These are phyloP conservation scores for Trachops cirrhosus DNA, from an alignment of 2,797 vertebrate genomes.

Conservation along the genomic window DNA sequence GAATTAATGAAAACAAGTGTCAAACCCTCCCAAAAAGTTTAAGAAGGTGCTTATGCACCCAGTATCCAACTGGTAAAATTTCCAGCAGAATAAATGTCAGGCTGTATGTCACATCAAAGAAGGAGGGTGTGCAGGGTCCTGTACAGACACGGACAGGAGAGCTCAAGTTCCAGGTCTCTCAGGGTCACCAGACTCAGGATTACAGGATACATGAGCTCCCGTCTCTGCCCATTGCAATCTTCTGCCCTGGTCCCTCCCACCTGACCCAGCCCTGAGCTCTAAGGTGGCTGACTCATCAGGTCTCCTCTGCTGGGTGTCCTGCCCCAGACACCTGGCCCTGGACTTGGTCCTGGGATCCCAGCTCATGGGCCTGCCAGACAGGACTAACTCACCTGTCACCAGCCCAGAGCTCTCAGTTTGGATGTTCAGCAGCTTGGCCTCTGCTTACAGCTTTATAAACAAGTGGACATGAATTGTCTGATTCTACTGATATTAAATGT, in stretches of 20 bases:
- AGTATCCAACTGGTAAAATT: neutral
- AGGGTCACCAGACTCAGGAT: neutral
- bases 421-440: neutral
- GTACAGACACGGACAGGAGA: neutral
- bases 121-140: neutral
- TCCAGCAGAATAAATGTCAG: neutral
- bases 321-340: neutral
- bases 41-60: neutral
- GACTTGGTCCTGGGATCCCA: neutral
- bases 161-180: neutral
- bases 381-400: neutral
- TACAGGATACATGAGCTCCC: neutral
- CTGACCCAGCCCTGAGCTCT: neutral
- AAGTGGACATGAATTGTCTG: neutral
- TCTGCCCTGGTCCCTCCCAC: neutral
- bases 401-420: neutral
- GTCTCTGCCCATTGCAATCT: neutral
- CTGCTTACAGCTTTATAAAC: neutral
- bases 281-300: neutral
- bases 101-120: neutral
- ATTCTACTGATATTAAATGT: neutral
- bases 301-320: neutral
- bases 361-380: neutral
- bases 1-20: neutral
- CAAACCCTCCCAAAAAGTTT: neutral